These are phyloP conservation scores for Aphidoletes aphidimyza DNA, from an alignment of 2,888 invertebrate genomes.

Conservation along the genomic window DNA sequence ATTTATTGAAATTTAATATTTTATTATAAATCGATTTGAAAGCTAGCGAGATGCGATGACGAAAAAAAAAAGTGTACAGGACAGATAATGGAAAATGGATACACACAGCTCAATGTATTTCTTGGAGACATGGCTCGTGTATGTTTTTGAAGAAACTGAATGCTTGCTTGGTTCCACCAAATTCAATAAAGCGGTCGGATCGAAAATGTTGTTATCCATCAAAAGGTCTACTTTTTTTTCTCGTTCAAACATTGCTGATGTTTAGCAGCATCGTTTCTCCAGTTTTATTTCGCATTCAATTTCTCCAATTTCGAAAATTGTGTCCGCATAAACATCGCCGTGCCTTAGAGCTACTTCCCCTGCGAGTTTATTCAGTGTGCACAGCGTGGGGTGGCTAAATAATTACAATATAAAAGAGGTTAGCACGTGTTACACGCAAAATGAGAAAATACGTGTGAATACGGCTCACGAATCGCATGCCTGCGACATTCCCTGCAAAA, in stretches of 20 bases:
- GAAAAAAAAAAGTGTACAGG: no score
- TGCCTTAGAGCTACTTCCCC: background rate
- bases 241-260: no score
- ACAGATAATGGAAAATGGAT: constrained; percentile 4
- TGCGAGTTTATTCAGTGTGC: background rate
- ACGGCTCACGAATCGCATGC: background rate
- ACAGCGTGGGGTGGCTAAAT: background rate
- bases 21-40: constrained; percentile 46
- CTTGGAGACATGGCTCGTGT: background rate
- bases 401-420: background rate
- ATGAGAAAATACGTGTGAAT: background rate
- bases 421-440: constrained; percentile 26
- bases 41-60: background rate
- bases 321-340: background rate
- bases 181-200: background rate
- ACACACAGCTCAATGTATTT: background rate
- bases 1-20: constrained; percentile 51
- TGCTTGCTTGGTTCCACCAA: background rate
- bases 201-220: background rate
- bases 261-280: no score
- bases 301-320: constrained; percentile 30
- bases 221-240: background rate
- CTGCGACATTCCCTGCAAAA: no score
- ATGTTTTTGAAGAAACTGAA: background rate
- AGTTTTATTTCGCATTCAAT: no score